These are phyloP conservation scores for Bhutanitis thaidina DNA, from an alignment of 2,888 invertebrate genomes.

Conservation along the genomic window DNA sequence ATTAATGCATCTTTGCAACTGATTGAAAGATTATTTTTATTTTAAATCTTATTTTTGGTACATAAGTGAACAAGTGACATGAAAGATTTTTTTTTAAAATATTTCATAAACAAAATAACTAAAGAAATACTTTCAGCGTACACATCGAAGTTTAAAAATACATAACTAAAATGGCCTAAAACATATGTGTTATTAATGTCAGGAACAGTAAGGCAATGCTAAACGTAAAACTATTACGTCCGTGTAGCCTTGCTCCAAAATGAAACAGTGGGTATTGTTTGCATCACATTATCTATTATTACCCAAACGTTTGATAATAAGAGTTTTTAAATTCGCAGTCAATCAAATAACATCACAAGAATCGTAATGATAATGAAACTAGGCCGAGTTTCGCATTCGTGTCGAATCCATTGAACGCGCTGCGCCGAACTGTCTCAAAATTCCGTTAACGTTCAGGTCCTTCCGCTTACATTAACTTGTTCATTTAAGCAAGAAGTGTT, in stretches of 20 bases:
- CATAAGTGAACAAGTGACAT: no score
- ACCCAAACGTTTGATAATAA: background rate
- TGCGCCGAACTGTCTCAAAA: constrained; percentile 37
- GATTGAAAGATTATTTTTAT: no score
- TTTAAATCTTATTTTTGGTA: no score
- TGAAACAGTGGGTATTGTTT: background rate
- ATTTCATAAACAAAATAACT: no score
- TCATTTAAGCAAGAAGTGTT: constrained; percentile 20
- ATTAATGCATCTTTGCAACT: no score
- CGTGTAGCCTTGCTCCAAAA: constrained; percentile 1
- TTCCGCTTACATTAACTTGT: constrained; percentile 42
- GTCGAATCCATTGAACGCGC: constrained; percentile 49
- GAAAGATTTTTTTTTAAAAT: no score
- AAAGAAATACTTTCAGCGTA: no score
- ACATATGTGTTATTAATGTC: no score
- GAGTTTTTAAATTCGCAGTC: constrained; percentile 24
- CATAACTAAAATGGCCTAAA: no score
- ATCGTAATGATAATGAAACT: constrained; percentile 35
- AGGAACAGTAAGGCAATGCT: no score
- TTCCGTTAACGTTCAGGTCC: constrained; percentile 38
- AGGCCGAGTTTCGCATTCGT: constrained; percentile 51
- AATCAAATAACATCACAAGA: constrained; percentile 26
- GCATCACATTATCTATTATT: background rate
- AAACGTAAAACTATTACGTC: background rate
- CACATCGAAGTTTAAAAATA: no score